A percentile compares a stretch with the other conserved stretches of the same genome.
These are phyloP conservation scores for Byasa hedistus DNA, from an alignment of 2,888 invertebrate genomes.

Conservation along the genomic window DNA sequence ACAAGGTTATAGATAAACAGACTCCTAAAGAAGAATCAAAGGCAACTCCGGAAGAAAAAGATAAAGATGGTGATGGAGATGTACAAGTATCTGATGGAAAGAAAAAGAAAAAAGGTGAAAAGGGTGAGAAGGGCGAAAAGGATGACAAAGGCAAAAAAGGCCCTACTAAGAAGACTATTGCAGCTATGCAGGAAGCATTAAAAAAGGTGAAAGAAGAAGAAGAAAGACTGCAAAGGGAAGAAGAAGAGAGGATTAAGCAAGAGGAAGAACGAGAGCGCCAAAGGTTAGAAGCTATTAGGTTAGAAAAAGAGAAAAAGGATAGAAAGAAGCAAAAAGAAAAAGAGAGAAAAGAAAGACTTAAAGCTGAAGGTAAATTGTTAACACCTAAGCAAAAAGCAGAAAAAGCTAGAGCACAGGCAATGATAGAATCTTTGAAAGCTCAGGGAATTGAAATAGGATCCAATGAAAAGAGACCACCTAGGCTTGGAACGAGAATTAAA, in stretches of 20 bases:
- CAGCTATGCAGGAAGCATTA: constrained; percentile 95
- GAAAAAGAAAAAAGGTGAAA: constrained; percentile 64
- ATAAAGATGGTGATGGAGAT: constrained; percentile 57
- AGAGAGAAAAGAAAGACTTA: constrained; percentile 93
- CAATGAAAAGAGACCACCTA: constrained; percentile 80
- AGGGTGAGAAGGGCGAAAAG: constrained; percentile 74
- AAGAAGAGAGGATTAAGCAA: constrained; percentile 88
- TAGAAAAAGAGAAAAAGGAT: constrained; percentile 93
- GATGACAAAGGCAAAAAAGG: constrained; percentile 83
- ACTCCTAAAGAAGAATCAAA: constrained; percentile 65
- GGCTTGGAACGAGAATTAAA: constrained; percentile 87
- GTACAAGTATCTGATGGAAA: constrained; percentile 60
- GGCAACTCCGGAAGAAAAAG: constrained; percentile 59
- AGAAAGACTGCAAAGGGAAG: constrained; percentile 85
- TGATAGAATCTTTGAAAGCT: constrained; percentile 93
- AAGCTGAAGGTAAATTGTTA: constrained; percentile 97
- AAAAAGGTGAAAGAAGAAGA: constrained; percentile 94
- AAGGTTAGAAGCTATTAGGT: constrained; percentile 85
- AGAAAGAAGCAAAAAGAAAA: constrained; percentile 95
- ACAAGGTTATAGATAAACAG: constrained; percentile 42
- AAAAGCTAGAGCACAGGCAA: constrained; percentile 91
- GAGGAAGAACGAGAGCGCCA: constrained; percentile 87
- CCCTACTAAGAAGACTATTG: constrained; percentile 91
- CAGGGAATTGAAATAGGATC: constrained; percentile 92
- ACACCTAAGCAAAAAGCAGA: constrained; percentile 97